Evolutionary conservation across 1,140 invertebrate genomes (phyloP), one percentile per base, ranked within the genome.

Genomic region (Euura saliciscinereae): DNA sequence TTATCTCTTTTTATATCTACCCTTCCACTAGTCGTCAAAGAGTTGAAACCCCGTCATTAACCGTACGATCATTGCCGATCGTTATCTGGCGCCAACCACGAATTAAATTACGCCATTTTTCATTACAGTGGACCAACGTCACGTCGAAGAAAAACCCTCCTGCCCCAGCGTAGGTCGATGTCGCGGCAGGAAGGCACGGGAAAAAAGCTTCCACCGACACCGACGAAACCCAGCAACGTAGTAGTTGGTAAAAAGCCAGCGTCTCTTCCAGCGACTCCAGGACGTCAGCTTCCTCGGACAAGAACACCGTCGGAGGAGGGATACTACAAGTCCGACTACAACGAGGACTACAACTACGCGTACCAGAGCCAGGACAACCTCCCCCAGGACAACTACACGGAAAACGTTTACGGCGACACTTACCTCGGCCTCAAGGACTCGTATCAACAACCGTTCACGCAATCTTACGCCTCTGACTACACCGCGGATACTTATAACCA

Each of bases 311-410:
- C 83, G 67, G 84, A 82, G 81, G 87, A 83, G 82, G 85, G 71
- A 82, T 11, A 89, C 79, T 87, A 89, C 82, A 83, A 86, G 77
- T 80, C 86, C 85, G 81, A 87, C 79, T 92, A 91, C 83, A 92
- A 93, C 86, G 91, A 93, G 82, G 90, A 93, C 80, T 92, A 90
- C 76, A 93, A 93, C 84, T 92, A 92, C 84, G 89, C 90, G 77
- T 93, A 93, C 84, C 87, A 89, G 73, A 92, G 91, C 84, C 89
- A 88, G 77, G 90, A 90, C 81, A 91, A 91, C 83, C 84, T 89
- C 76, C 88, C 87, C 65, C 89, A 88, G 72, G 87, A 88, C 75
- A 79, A 81, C 70, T 84, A 80, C 73, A 75, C 74, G 13, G 80
- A 82, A 69, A 82, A 77, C 45, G 73, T 82, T 77, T 84, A 80